These are phyloP conservation scores for Ptycholaimellus sp. DNA, from an alignment of 2,888 invertebrate genomes.

Conservation along the genomic window DNA sequence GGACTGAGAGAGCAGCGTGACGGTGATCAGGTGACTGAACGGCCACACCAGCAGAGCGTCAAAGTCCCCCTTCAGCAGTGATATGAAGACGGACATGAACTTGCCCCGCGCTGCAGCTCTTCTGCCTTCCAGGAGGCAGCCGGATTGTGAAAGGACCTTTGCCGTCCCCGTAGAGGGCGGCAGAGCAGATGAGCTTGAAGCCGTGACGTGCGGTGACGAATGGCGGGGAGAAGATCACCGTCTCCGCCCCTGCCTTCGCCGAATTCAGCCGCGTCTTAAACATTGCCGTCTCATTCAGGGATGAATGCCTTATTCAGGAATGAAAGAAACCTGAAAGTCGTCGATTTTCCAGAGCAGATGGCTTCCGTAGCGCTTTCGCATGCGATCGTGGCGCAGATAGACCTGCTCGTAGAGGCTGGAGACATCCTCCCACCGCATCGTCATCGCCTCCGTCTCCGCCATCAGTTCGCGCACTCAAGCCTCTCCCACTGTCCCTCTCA, in stretches of 20 bases:
- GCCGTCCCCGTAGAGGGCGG: not conserved
- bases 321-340: not conserved
- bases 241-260: not conserved
- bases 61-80: not conserved
- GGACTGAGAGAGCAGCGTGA: not conserved
- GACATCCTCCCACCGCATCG: too few relatives aligned
- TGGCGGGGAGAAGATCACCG: not conserved
- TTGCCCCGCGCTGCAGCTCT: not conserved
- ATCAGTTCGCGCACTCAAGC: too few relatives aligned
- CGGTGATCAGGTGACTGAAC: not conserved
- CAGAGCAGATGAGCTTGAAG: not conserved
- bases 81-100: not conserved
- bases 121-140: not conserved
- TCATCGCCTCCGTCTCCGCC: too few relatives aligned
- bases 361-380: not conserved
- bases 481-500: too few relatives aligned
- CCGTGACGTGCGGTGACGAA: not conserved
- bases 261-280: not conserved
- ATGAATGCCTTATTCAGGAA: too few relatives aligned
- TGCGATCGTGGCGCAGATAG: too few relatives aligned
- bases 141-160: not conserved
- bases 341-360: not conserved
- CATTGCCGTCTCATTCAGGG: too few relatives aligned
- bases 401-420: too few relatives aligned
- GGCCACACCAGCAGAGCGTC: not conserved